Conservation (phyloP, 2,113 vertebrate genomes). For the Cryptotis parvus region DNA sequence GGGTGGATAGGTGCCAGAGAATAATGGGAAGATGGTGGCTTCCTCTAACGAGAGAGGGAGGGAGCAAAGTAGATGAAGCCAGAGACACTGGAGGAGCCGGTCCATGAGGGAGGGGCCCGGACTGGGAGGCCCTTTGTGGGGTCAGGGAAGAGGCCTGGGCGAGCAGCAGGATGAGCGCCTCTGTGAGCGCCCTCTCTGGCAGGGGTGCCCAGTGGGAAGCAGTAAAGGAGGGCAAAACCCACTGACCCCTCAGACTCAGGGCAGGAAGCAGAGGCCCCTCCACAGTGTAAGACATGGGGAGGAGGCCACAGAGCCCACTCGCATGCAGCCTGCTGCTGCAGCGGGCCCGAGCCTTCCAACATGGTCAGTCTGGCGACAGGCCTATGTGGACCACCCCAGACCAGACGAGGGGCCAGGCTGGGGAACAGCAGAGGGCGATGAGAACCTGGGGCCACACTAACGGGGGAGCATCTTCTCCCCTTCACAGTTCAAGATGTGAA, state of each 20-base stretch:
- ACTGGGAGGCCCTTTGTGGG: not conserved
- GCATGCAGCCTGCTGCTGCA: not conserved
- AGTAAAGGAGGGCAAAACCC: not conserved
- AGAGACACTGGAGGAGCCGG: not conserved
- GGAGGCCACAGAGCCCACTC: not conserved
- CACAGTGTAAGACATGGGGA: not conserved
- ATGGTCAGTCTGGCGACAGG: not conserved
- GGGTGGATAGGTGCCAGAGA: not conserved
- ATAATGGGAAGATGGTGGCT: not conserved
- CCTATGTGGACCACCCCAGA: not conserved
- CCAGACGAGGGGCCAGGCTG: not conserved
- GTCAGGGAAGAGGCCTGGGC: not conserved
- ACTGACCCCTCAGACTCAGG: not conserved
- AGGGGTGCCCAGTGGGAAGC: no score
- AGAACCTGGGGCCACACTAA: not conserved
- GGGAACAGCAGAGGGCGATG: not conserved
- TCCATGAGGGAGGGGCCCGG: not conserved
- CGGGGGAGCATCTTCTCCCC: not conserved
- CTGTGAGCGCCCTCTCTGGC: not conserved
- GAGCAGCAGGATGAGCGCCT: not conserved
- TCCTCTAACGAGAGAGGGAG: not conserved
- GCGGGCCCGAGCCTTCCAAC: no score
- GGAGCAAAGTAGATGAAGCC: not conserved
- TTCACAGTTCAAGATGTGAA: slow-evolving; percentile 52
- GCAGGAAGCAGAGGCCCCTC: not conserved